These are phyloP conservation scores for Ectropis crepuscularia DNA, from an alignment of 2,888 invertebrate species.

Conservation along the genomic window DNA sequence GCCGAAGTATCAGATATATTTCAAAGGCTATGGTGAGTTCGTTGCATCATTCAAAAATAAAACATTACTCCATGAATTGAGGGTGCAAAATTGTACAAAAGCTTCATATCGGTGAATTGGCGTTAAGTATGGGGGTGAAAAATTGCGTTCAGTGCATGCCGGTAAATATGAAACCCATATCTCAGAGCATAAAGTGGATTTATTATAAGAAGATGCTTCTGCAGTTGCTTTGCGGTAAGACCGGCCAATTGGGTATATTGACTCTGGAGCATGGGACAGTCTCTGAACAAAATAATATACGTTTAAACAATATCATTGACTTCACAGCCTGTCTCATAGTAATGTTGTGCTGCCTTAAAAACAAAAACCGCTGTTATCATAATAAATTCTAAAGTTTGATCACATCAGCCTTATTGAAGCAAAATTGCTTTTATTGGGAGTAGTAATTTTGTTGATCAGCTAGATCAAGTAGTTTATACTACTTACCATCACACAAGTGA, in stretches of 20 bases:
- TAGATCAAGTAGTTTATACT: too few species aligned
- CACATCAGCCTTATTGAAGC: too few species aligned
- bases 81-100: constrained; percentile 16
- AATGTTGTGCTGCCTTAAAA: constrained; percentile 11
- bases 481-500: too few species aligned
- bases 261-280: constrained; percentile 15
- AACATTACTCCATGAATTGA: background rate
- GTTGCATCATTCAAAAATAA: constrained; percentile 2
- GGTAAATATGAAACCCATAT: constrained; percentile 10
- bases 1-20: constrained; percentile 6
- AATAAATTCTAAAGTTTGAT: background rate
- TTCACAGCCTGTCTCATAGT: constrained; percentile 18
- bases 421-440: too few species aligned
- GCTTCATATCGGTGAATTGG: constrained; percentile 27
- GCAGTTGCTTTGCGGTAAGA: constrained; percentile 28
- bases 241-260: constrained; percentile 6
- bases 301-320: background rate
- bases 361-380: background rate
- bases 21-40: constrained; percentile 2
- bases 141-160: constrained; percentile 24
- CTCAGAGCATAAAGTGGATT: constrained; percentile 2
- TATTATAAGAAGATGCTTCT: constrained; percentile 16
- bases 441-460: too few species aligned
- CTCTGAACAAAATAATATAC: background rate
- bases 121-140: constrained; percentile 11